Evolutionary conservation across 2,797 vertebrate genomes (phyloP).

Genomic region (Echiichthys vipera): DNA sequence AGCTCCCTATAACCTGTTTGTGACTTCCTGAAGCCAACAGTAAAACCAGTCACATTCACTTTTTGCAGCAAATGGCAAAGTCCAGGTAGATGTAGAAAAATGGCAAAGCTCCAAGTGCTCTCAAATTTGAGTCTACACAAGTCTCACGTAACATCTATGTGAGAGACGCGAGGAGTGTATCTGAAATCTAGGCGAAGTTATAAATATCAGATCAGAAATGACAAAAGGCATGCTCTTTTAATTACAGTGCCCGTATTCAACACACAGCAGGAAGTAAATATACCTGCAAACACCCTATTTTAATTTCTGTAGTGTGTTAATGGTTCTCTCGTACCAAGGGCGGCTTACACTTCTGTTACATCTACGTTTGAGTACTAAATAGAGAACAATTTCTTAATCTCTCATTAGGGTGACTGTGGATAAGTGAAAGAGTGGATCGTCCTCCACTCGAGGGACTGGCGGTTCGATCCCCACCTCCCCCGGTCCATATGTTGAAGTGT

Average conservation of each 20-base stretch:
- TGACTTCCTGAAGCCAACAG: constrained; percentile 10
- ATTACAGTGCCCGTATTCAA: neutral
- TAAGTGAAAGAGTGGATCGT: no score
- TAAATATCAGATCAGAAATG: constrained; percentile 15
- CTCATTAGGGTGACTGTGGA: no score
- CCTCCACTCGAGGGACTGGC: no score
- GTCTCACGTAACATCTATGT: constrained; percentile 34
- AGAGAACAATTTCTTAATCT: no score
- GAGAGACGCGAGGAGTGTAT: constrained; percentile 8
- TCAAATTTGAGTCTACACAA: constrained; percentile 9
- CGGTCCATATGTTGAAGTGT: no score
- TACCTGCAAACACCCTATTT: neutral
- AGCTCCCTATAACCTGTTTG: neutral
- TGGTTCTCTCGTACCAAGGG: neutral
- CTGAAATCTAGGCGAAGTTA: constrained; percentile 35
- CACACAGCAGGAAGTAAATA: neutral
- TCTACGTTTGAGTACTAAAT: no score
- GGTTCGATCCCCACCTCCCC: no score
- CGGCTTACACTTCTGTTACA: neutral
- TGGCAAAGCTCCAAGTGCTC: neutral
- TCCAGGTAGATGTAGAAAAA: constrained; percentile 27
- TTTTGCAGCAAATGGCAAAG: neutral
- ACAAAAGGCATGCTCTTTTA: neutral
- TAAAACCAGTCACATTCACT: constrained; percentile 4
- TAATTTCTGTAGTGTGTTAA: neutral